These are phyloP conservation scores for Myzus persicae DNA, from an alignment of 1,140 invertebrate species.

Conservation along the genomic window DNA sequence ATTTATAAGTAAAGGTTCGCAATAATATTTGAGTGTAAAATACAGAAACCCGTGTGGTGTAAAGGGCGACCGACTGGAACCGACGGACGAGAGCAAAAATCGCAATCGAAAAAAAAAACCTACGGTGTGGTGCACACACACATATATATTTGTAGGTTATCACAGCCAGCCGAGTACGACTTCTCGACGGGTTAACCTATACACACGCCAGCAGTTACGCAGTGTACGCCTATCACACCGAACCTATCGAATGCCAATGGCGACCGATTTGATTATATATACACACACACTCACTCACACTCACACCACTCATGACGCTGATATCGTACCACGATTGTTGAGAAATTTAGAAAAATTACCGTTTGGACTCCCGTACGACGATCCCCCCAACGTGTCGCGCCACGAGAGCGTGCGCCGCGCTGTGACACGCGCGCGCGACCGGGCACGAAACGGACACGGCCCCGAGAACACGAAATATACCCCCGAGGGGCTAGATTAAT, in stretches of 20 bases:
- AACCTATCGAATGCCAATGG: constrained; percentile 46
- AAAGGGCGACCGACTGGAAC: constrained; percentile 1
- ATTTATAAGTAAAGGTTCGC: not conserved
- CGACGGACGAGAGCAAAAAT: constrained; percentile 6
- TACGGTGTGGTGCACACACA: not conserved
- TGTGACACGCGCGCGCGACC: not conserved
- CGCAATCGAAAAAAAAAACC: constrained; percentile 31
- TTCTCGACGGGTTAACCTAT: constrained; percentile 50
- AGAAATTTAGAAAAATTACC: constrained; percentile 1
- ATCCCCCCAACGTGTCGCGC: not conserved
- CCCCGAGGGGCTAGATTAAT: not conserved
- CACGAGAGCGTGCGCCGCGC: not conserved
- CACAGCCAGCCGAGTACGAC: constrained; percentile 40
- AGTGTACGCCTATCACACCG: constrained; percentile 45
- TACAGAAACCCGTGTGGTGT: not conserved
- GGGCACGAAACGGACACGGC: not conserved
- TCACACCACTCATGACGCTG: too few relatives aligned
- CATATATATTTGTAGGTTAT: constrained; percentile 56
- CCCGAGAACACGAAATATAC: not conserved
- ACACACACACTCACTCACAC: not conserved
- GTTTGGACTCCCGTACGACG: not conserved
- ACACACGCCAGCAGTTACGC: constrained; percentile 1
- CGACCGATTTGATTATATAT: constrained; percentile 2
- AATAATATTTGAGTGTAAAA: not conserved
- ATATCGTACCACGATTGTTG: too few relatives aligned